Conservation (phyloP, 2,797 vertebrate genomes). For the Perodicticus potto region DNA sequence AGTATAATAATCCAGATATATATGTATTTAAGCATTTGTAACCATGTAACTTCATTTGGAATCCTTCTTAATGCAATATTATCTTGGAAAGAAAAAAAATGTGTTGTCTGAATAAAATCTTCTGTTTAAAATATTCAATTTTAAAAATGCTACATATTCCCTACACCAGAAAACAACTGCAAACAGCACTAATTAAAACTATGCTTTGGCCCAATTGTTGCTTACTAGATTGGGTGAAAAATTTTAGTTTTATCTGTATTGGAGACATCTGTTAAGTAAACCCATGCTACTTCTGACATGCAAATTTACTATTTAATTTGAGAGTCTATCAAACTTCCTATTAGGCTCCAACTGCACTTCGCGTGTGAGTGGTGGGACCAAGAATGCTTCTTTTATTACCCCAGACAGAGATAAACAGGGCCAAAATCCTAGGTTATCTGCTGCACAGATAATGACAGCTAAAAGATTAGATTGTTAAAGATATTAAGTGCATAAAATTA, state of each 20-base stretch:
- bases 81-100: background rate
- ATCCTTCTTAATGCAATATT: background rate
- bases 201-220: background rate
- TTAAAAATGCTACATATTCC: background rate
- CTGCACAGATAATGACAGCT: background rate
- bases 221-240: background rate
- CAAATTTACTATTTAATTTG: background rate
- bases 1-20: background rate
- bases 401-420: background rate
- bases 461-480: slow-evolving; percentile 9
- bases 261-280: background rate
- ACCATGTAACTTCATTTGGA: background rate
- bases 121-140: background rate
- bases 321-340: background rate
- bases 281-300: background rate
- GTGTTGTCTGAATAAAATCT: background rate
- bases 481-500: background rate
- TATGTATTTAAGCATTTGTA: background rate
- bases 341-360: background rate
- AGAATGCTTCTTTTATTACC: background rate
- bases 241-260: background rate
- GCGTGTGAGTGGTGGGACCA: background rate
- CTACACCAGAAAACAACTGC: background rate
- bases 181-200: background rate
- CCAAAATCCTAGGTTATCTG: background rate